Base-by-base conservation (phyloP, 2,797 vertebrate species). In the Phrynocephalus forsythii region DNA sequence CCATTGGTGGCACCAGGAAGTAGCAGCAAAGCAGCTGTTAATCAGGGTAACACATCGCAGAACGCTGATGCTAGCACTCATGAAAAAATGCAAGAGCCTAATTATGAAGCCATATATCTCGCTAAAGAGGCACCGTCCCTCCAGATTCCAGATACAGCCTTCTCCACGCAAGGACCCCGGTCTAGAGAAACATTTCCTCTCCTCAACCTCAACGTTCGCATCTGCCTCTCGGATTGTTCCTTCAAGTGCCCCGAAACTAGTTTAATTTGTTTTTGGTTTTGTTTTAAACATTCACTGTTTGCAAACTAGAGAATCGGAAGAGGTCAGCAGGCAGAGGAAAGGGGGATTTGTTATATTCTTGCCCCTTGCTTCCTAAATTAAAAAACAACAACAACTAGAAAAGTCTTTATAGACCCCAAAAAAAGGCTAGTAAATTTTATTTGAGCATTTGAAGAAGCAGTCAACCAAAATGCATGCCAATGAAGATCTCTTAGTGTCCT, bases 31-130 rank as follows among this genome's bases (percentile, higher is more conserved):
- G 97, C 97, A 97, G 96, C 97, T 97, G 97, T 97, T 97, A 97
- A 97, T 97, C 97, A 97, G 96, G 91, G 94, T 94, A 95, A 95
- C 97, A 95, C 95, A 95, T 96, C 95, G 91, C 28, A 97, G 96
- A 97, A 96, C 96, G 97, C 97, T 97, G 97, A 97, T 97, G 97
- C 96, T 87, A 97, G 97, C 97, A 97, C 95, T 97, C 94, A n/a
- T 83, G 96, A 88, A 95, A 95, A 96, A 97, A 97, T 96, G 97
- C 97, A 97, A 94, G 90, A 94, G 95, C 96, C 97, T 97, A 97
- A 97, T 97, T 97, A 97, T 93, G 95, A 96, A 96, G 96, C 96
- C 85, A 95, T 97, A 97, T 96, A 97, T 97, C 97, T 97, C 94
- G 84, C 93, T 97, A 97, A 97, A 96, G 96, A 97, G 96, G 94